phyloP scores from a whole-genome alignment of 2,797 vertebrate species.

The Toxotes lorentzi region DNA sequence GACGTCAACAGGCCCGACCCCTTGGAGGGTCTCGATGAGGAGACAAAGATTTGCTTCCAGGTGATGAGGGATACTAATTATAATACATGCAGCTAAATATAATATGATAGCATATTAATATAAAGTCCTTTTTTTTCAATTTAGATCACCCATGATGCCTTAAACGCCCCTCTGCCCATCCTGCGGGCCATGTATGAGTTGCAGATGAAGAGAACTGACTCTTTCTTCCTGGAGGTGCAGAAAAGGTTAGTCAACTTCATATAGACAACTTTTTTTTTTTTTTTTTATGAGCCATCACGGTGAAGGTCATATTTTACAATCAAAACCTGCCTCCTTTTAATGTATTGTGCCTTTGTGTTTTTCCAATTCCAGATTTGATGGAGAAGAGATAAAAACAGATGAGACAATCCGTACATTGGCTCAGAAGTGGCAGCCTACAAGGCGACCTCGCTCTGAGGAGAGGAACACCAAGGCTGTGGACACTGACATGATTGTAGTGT shows the following conservation, averaged over 20 bases:
- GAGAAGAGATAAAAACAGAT: conserved; percentile 93
- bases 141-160: conserved; percentile 96
- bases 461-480: conserved; percentile 93
- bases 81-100: background rate
- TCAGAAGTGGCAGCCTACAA: conserved; percentile 94
- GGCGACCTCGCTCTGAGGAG: conserved; percentile 89
- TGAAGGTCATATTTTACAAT: conserved; percentile 11
- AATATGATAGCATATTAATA: background rate
- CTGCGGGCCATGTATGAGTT: conserved; percentile 96
- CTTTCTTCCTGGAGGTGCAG: conserved; percentile 96
- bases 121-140: background rate
- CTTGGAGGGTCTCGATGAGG: conserved; percentile 95
- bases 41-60: conserved; percentile 98
- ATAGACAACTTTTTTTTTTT: background rate
- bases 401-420: conserved; percentile 94
- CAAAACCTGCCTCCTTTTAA: background rate
- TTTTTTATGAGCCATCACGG: too few relatives aligned
- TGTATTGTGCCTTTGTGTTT: background rate
- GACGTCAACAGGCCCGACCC: conserved; percentile 91
- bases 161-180: conserved; percentile 95
- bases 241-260: conserved; percentile 87
- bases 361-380: conserved; percentile 89
- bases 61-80: conserved; percentile 70
- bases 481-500: conserved; percentile 95
- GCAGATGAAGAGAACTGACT: conserved; percentile 97